A percentile compares a stretch with the other conserved stretches of the same genome.
Evolutionary conservation across 2,888 invertebrate genomes (phyloP).

Genomic region (Macaria liturata): DNA sequence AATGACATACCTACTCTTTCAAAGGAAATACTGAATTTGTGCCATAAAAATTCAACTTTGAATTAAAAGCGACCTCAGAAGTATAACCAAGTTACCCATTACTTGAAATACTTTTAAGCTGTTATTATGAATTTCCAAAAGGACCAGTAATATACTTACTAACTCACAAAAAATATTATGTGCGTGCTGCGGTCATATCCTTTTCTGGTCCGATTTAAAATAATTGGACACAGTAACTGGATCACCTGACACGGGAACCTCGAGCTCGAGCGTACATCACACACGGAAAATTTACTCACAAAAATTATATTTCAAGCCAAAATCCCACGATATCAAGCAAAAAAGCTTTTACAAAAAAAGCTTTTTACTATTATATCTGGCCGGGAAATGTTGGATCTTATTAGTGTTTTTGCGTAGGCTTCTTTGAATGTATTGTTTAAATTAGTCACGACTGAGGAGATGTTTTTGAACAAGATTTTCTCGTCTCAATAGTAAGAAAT

Average conservation of each 20-base stretch:
- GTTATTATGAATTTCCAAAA: conserved; percentile 19
- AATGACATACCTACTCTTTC: conserved; percentile 32
- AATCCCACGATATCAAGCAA: not conserved
- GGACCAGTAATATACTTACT: not conserved
- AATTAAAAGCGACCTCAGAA: conserved; percentile 39
- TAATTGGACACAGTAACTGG: conserved; percentile 57
- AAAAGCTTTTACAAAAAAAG: conserved; percentile 1
- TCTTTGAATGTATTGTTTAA: conserved; percentile 9
- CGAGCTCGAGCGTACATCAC: conserved; percentile 14
- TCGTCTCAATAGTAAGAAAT: too few relatives aligned
- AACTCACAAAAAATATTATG: not conserved
- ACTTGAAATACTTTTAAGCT: not conserved
- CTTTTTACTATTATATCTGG: conserved; percentile 1
- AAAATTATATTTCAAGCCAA: conserved; percentile 8
- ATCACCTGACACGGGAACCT: conserved; percentile 38
- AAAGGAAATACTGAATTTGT: conserved; percentile 45
- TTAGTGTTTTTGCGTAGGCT: not conserved
- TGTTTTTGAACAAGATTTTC: too few relatives aligned
- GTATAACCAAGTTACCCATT: conserved; percentile 18
- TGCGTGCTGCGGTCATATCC: conserved; percentile 38
- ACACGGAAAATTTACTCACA: conserved; percentile 3
- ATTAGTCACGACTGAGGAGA: not conserved
- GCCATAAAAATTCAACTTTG: conserved; percentile 45
- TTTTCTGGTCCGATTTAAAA: conserved; percentile 58
- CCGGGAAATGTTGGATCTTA: not conserved